Conservation (phyloP, 2,797 vertebrate species). For the Myoxocephalus aenaeus region DNA sequence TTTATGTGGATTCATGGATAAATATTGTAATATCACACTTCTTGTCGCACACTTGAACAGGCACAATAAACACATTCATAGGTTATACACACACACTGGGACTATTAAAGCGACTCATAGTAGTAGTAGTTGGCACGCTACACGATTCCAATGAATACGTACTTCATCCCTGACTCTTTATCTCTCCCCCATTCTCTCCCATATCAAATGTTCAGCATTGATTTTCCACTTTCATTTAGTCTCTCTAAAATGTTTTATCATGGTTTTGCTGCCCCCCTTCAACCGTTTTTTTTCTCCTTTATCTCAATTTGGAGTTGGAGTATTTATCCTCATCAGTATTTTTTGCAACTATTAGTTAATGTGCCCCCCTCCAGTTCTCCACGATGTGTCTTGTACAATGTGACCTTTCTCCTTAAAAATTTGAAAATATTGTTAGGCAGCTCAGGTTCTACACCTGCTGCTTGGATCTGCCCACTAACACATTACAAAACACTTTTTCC, state of each 20-base stretch:
- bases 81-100: conserved; percentile 13
- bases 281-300: background rate
- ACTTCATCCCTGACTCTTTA: conserved; percentile 35
- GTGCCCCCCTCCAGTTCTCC: background rate
- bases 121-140: conserved; percentile 38
- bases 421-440: background rate
- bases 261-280: background rate
- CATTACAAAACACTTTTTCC: background rate
- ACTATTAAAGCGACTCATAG: conserved; percentile 45
- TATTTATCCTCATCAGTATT: background rate
- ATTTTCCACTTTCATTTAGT: conserved; percentile 12
- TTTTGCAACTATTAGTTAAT: background rate
- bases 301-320: background rate
- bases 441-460: background rate
- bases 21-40: conserved; percentile 48
- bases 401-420: background rate
- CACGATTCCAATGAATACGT: conserved; percentile 33
- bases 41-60: conserved; percentile 44
- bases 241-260: conserved; percentile 20
- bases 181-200: conserved; percentile 11
- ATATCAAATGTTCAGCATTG: conserved; percentile 32
- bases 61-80: conserved; percentile 45
- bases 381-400: background rate
- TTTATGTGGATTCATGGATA: conserved; percentile 30
- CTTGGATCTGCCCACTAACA: background rate